Percentiles rank a stretch among this genome's conserved stretches.
These are phyloP conservation scores for Drosophila serrata DNA, from an alignment of 1,140 invertebrate species.

Conservation along the genomic window DNA sequence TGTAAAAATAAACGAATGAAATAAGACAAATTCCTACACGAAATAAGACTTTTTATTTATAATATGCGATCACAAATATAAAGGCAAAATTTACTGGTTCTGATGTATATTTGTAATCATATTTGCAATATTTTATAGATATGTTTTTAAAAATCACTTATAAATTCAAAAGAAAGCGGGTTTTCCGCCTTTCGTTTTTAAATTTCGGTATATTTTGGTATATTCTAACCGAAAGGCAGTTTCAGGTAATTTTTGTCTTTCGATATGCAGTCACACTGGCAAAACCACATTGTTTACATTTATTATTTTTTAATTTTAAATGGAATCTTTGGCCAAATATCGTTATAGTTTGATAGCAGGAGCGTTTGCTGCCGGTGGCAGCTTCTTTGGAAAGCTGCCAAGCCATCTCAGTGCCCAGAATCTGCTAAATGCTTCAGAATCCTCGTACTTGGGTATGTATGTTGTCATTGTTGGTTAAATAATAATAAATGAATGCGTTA, in stretches of 20 bases:
- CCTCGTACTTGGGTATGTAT: slow-evolving; percentile 34
- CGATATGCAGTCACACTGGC: neutral
- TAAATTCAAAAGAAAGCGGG: neutral
- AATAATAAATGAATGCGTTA: neutral
- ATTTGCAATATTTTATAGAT: neutral
- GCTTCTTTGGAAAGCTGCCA: slow-evolving; percentile 77
- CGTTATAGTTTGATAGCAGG: slow-evolving; percentile 77
- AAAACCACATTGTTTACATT: neutral
- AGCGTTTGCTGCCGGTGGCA: slow-evolving; percentile 74
- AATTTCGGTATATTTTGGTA: slow-evolving; percentile 4
- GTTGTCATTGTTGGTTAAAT: too few species aligned
- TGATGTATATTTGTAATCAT: too few species aligned
- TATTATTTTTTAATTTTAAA: slow-evolving; percentile 16
- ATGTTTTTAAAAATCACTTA: neutral
- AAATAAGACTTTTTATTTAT: slow-evolving; percentile 1
- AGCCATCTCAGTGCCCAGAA: slow-evolving; percentile 55
- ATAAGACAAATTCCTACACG: slow-evolving; percentile 17
- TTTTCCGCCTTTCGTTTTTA: neutral
- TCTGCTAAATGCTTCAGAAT: slow-evolving; percentile 13
- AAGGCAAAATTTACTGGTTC: too few species aligned
- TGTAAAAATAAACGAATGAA: slow-evolving; percentile 67
- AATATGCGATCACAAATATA: neutral
- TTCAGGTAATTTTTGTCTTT: neutral
- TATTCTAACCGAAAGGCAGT: neutral
- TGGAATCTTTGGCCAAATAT: slow-evolving; percentile 55